Percentiles rank a stretch among this genome's conserved stretches.
phyloP scores from a whole-genome alignment of 2,888 invertebrate species.

The Netelia inedita region DNA sequence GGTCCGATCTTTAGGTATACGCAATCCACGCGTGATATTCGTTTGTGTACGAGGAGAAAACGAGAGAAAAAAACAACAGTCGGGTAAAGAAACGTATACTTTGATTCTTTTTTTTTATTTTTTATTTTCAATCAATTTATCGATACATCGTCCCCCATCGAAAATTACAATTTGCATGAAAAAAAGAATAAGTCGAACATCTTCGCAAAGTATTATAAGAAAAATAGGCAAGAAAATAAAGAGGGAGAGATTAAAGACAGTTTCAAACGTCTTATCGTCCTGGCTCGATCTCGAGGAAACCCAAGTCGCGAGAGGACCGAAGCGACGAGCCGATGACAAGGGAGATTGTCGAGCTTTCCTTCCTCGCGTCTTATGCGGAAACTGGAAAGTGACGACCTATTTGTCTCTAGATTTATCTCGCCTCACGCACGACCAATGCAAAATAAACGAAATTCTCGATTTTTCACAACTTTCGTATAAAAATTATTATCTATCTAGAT shows the following conservation, averaged over 20 bases:
- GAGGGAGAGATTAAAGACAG: background rate
- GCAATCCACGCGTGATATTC: conserved; percentile 12
- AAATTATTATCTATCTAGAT: too few relatives aligned
- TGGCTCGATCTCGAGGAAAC: conserved; percentile 28
- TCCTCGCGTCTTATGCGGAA: conserved; percentile 4
- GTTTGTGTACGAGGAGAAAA: background rate
- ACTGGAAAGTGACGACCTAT: background rate
- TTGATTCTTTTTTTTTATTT: background rate
- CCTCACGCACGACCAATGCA: background rate
- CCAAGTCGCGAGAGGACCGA: background rate
- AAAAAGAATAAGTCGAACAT: background rate
- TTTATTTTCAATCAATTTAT: background rate
- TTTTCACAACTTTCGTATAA: background rate
- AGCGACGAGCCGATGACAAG: conserved; percentile 20
- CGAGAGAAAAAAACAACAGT: background rate
- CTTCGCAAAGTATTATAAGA: background rate
- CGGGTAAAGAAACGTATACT: background rate
- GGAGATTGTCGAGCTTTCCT: conserved; percentile 1
- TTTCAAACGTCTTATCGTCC: background rate
- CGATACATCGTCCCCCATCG: background rate
- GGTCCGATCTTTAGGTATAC: conserved; percentile 29
- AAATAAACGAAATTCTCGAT: background rate
- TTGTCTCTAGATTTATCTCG: background rate
- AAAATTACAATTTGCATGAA: background rate
- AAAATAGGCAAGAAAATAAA: background rate